A percentile compares a stretch with the other conserved stretches of the same genome.
Evolutionary conservation across 2,797 vertebrate genomes (phyloP).

Genomic region (Garrulus glandarius): DNA sequence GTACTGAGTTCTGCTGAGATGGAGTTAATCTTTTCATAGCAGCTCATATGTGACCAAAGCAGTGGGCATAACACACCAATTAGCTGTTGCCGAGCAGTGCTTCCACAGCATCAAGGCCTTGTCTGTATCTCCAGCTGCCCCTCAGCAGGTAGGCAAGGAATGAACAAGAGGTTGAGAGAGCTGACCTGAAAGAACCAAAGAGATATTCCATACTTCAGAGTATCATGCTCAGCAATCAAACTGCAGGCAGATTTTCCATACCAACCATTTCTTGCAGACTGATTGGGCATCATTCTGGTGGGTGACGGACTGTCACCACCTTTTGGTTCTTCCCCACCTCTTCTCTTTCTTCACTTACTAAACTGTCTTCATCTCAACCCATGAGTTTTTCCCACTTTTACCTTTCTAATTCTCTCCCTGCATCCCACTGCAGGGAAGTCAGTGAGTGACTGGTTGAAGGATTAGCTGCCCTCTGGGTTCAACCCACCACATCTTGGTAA

Average conservation of each 20-base stretch:
- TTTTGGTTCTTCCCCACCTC: not conserved
- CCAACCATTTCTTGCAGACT: not conserved
- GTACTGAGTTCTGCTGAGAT: not conserved
- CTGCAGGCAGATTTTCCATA: not conserved
- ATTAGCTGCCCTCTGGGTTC: not conserved
- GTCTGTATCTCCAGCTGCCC: not conserved
- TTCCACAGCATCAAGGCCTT: not conserved
- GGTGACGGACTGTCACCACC: not conserved
- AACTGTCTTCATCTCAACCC: not conserved
- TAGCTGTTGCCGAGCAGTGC: not conserved
- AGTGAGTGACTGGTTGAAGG: not conserved
- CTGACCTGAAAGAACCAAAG: accelerated
- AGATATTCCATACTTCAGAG: not conserved
- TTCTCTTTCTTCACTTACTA: not conserved
- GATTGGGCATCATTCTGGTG: not conserved
- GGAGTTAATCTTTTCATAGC: no score
- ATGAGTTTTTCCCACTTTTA: not conserved
- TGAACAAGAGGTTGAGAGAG: not conserved
- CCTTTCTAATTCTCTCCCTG: not conserved
- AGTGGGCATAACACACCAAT: not conserved
- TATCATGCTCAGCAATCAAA: not conserved
- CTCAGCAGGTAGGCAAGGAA: not conserved
- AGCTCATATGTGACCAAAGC: not conserved
- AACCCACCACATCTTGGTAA: not conserved
- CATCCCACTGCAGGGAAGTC: accelerated